Conservation (phyloP, 92 coral and sea anemone genomes). For the Zoanthus gigantus region DNA sequence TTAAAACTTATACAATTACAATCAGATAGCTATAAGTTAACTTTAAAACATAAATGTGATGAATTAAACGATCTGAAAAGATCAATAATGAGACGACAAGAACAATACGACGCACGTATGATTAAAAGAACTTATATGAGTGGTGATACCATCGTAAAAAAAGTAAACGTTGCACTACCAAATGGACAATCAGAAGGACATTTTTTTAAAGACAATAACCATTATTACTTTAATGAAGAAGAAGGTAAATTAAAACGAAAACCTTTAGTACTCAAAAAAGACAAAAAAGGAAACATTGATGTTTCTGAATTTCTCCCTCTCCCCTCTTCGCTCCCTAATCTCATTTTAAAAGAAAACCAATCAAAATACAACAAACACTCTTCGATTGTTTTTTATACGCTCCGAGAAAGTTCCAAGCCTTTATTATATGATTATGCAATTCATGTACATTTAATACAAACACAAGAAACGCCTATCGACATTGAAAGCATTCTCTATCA, state of each 20-base stretch:
- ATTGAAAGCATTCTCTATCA: too few relatives aligned
- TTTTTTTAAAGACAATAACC: background rate
- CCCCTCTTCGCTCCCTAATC: background rate
- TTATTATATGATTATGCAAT: too few relatives aligned
- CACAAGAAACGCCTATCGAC: too few relatives aligned
- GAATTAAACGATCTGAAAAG: background rate
- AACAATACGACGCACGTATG: background rate
- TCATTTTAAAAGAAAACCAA: background rate
- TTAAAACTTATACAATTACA: background rate
- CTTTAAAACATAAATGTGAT: background rate
- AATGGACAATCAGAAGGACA: background rate
- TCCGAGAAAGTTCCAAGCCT: background rate
- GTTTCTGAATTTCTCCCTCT: background rate
- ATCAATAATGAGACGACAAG: background rate
- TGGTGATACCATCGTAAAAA: background rate
- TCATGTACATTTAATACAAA: too few relatives aligned
- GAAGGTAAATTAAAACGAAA: background rate
- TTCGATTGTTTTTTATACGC: background rate
- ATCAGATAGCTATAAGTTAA: background rate
- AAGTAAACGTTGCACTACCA: background rate
- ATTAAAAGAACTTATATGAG: background rate
- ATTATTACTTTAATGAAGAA: background rate
- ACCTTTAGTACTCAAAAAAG: background rate
- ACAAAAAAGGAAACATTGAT: background rate
- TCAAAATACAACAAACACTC: background rate